A percentile compares a stretch with the other conserved stretches of the same genome.
These are phyloP conservation scores for Melolontha melolontha DNA, from an alignment of 2,888 invertebrate genomes.

Conservation along the genomic window DNA sequence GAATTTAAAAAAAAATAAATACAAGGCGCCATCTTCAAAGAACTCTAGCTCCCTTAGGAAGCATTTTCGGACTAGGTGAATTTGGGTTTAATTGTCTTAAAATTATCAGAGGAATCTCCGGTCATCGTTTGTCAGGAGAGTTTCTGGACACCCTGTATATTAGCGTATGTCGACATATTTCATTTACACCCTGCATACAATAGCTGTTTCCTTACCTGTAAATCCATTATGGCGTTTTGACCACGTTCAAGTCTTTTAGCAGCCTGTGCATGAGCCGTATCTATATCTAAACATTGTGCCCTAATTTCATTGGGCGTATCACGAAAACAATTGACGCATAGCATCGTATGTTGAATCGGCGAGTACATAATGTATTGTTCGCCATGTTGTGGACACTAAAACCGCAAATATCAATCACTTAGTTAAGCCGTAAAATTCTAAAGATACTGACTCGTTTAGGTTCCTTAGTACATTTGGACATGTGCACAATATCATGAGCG, in stretches of 20 bases:
- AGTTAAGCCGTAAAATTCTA: not conserved
- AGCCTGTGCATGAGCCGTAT: conserved; percentile 79
- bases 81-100: no score
- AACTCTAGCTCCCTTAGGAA: no score
- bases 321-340: conserved; percentile 81
- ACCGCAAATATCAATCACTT: conserved; percentile 33
- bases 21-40: no score
- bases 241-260: conserved; percentile 78
- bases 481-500: conserved; percentile 77
- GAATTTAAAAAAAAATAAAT: no score
- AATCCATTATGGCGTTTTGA: conserved; percentile 64
- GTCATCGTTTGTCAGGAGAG: no score
- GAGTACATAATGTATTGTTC: conserved; percentile 83
- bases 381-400: conserved; percentile 74
- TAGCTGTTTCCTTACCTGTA: conserved; percentile 55
- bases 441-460: conserved; percentile 70
- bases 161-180: no score
- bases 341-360: conserved; percentile 75
- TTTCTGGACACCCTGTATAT: no score
- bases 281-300: conserved; percentile 79
- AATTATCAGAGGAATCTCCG: no score
- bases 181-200: no score
- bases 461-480: conserved; percentile 77
- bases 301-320: conserved; percentile 76
- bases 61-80: no score